Evolutionary conservation across 1,140 invertebrate genomes (phyloP), one percentile per base, ranked within the genome.

Genomic region (Octopus sinensis): DNA sequence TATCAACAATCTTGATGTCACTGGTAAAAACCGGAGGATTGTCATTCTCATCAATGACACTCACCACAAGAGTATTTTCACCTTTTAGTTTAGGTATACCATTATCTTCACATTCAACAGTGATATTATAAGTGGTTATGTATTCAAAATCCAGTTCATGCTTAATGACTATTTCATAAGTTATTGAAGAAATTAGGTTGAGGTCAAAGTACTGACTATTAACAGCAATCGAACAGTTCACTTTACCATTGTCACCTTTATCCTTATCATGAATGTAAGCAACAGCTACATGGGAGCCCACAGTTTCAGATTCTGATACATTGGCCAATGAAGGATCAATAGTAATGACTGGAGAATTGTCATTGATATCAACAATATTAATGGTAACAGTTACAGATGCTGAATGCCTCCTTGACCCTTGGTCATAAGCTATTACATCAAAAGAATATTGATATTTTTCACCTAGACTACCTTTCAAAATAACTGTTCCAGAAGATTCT

Each of bases 11-110:
- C n/a, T 13, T 68, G 17, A 53, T 51, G 84, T 94, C 95, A 88
- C 96, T 95, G 87, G 96, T 95, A 90, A 98, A 98, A 79, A 96
- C 93, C 52, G 97, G 97, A 79, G 96, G 95, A 90, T 98, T 98
- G 91, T 99, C 97, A 90, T 99, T 99, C 4, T 96, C 96, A 90
- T 99, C 97, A 89, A 89, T 85, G 7, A 98, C 96, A 6, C 95
- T 95, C 23, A 99, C 96, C 88, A 97, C 96, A 10, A 99, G 96
- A 76, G 93, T 95, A 92, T 98, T 94, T 13, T 94, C 93, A 0
- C 96, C 96, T 51, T 80, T 84, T 71, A 97, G 90, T 0, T 96
- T 95, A 0, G 88, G 85, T 94, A 95, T 81, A 94, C 93, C 0
- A 95, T 93, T 43, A 94, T 93, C 0, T 94, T 93, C 0, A 80